phyloP scores from a whole-genome alignment of 2,113 vertebrate species.

The Eretmochelys imbricata region DNA sequence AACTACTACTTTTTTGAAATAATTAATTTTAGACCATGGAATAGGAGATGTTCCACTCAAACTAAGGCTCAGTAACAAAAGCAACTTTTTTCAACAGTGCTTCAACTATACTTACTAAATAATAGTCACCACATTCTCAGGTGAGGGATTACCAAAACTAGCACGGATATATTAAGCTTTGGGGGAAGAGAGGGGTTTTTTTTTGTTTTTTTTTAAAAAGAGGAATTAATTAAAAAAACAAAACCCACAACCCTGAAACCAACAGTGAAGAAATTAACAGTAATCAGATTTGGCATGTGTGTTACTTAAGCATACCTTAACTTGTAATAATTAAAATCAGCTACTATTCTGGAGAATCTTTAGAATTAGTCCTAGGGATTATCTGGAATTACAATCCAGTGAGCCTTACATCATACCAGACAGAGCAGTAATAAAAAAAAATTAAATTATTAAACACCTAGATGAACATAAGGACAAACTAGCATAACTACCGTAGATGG shows the following conservation, averaged over 20 bases:
- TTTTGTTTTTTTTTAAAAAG: neutral
- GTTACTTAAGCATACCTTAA: neutral
- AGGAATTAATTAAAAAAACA: neutral
- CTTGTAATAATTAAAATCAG: neutral
- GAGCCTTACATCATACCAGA: neutral
- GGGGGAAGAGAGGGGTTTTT: neutral
- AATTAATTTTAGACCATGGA: neutral
- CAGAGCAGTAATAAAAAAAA: neutral
- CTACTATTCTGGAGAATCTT: neutral
- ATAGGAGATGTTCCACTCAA: neutral
- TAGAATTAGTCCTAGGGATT: neutral
- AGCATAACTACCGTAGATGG: neutral
- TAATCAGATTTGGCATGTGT: rapidly evolving
- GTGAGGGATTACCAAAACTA: neutral
- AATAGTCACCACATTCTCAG: neutral
- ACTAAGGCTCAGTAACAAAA: neutral
- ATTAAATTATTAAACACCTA: neutral
- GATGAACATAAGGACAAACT: neutral
- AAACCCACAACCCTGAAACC: neutral
- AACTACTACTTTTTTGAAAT: neutral
- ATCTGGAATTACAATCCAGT: neutral
- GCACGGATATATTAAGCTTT: neutral
- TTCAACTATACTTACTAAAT: neutral
- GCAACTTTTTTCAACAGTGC: neutral
- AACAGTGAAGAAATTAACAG: neutral